A percentile compares a stretch with the other conserved stretches of the same genome.
These are phyloP conservation scores for Elysia chlorotica DNA, from an alignment of 1,140 invertebrate species.

Conservation along the genomic window DNA sequence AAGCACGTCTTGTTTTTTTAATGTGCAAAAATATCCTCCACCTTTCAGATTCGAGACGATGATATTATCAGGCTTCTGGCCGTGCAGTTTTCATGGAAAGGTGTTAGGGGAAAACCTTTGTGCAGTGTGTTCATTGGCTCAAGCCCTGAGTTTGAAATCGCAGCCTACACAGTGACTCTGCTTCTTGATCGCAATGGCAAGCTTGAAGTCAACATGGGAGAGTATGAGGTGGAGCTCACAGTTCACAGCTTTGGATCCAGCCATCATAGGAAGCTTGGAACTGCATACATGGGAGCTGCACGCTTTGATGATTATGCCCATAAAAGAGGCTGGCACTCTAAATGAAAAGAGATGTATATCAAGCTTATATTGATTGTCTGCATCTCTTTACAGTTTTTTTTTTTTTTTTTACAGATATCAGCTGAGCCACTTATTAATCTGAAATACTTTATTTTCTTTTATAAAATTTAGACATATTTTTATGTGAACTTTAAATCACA, in stretches of 20 bases:
- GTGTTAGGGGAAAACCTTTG: conserved; percentile 50
- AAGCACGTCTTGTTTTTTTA: too few species aligned
- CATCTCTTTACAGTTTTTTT: too few species aligned
- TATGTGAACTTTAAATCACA: too few species aligned
- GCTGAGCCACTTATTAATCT: too few species aligned
- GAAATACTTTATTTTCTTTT: too few species aligned
- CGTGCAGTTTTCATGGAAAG: conserved; percentile 56
- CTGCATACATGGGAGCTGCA: conserved; percentile 50
- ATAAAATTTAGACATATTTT: too few species aligned
- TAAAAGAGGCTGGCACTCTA: neutral
- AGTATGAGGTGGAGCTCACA: conserved; percentile 55
- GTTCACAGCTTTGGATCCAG: conserved; percentile 41
- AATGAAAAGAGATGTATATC: too few species aligned
- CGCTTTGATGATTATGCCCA: conserved; percentile 28
- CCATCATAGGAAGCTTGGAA: conserved; percentile 42
- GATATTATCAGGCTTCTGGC: conserved; percentile 51
- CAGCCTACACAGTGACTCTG: conserved; percentile 75
- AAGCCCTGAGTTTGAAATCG: conserved; percentile 90
- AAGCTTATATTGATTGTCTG: too few species aligned
- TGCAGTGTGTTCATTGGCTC: conserved; percentile 78
- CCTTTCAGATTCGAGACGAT: conserved; percentile 44
- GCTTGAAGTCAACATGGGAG: conserved; percentile 44
- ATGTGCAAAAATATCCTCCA: neutral
- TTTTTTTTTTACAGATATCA: too few species aligned
- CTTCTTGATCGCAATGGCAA: conserved; percentile 41